Conservation (phyloP, 2,113 vertebrate species). For the Ranitomeya variabilis region DNA sequence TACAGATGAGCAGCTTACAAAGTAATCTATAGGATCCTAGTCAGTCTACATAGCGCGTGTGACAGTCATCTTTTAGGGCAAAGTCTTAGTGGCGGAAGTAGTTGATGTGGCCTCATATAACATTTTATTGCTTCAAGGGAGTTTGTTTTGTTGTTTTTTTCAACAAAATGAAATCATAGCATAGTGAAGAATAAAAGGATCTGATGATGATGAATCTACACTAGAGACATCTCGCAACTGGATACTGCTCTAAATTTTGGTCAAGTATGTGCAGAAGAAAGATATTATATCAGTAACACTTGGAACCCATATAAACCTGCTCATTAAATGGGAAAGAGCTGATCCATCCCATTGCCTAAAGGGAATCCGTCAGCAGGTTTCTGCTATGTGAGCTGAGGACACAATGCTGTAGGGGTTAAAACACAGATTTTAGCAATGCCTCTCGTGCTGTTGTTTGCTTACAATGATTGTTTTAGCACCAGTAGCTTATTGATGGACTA, state of each 20-base stretch:
- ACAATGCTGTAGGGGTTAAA: too few species aligned
- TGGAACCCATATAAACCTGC: background rate
- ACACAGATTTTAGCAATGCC: too few species aligned
- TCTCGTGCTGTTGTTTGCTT: too few species aligned
- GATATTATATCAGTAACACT: background rate
- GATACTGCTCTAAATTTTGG: background rate
- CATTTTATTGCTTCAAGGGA: background rate
- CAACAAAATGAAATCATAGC: background rate
- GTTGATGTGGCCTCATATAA: background rate
- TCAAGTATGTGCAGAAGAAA: background rate
- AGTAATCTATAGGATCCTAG: background rate
- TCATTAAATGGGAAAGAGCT: background rate
- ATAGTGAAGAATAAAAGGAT: background rate
- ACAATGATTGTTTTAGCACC: too few species aligned
- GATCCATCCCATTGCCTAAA: background rate
- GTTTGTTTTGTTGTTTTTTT: background rate
- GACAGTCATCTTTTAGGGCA: background rate
- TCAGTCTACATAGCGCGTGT: background rate
- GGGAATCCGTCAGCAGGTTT: too few species aligned
- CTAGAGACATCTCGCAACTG: background rate
- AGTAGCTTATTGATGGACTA: too few species aligned
- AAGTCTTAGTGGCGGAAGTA: background rate
- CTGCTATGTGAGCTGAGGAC: too few species aligned
- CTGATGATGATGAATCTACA: background rate
- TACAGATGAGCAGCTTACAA: background rate